Conservation (phyloP, 2,797 vertebrate species). For the Glyptemys insculpta region DNA sequence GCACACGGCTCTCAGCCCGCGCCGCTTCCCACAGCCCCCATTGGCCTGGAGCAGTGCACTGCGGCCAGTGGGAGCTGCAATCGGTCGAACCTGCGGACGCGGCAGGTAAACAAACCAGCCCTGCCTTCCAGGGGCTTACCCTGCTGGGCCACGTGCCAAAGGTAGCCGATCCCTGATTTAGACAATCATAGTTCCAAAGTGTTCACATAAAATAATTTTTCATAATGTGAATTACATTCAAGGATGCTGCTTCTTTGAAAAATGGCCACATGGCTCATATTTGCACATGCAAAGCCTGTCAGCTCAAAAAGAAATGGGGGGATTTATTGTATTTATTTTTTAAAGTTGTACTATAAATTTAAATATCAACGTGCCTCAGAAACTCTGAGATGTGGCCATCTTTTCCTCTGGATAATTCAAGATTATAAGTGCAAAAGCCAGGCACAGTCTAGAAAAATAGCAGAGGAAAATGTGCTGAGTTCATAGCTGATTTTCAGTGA, state of each 20-base stretch:
- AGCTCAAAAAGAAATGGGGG: neutral
- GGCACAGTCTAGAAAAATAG: neutral
- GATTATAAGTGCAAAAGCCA: neutral
- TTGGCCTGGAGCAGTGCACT: no score
- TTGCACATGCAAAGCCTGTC: neutral
- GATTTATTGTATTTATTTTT: neutral
- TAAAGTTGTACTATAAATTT: neutral
- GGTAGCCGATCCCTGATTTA: neutral
- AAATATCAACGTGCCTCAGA: neutral
- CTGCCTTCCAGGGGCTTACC: no score
- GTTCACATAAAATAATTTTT: neutral
- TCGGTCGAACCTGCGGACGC: no score
- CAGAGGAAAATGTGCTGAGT: neutral
- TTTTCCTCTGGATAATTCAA: neutral
- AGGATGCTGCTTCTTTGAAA: neutral
- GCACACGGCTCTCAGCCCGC: no score
- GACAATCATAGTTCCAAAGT: neutral
- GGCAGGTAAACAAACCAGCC: no score
- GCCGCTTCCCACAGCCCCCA: no score
- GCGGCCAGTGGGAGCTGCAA: no score
- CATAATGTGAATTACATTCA: neutral
- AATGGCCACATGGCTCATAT: neutral
- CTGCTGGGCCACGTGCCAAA: no score
- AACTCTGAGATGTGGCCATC: neutral
- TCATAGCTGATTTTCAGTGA: neutral